Evolutionary conservation across 2,797 vertebrate species (phyloP).

Genomic region (Phoebastria nigripes): DNA sequence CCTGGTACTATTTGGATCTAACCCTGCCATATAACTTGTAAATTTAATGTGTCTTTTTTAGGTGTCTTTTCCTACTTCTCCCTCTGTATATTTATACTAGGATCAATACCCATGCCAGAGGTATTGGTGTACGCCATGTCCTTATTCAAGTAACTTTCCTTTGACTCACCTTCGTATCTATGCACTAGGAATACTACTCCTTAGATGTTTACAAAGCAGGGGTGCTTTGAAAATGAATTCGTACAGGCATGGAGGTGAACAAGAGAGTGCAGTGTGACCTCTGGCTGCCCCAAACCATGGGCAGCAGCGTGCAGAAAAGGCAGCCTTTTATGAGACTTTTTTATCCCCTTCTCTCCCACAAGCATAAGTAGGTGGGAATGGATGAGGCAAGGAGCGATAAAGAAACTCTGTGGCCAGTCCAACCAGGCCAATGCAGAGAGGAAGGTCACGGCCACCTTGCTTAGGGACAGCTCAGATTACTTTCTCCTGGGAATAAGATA

Average conservation of each 20-base stretch:
- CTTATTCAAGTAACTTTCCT: slow-evolving; percentile 4
- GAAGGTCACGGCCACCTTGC: slow-evolving; percentile 13
- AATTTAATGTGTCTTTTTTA: not conserved
- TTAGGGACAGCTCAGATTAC: not conserved
- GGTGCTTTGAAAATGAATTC: slow-evolving; percentile 40
- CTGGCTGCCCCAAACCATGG: not conserved
- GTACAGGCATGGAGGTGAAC: not conserved
- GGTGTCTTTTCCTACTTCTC: not conserved
- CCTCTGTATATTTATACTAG: not conserved
- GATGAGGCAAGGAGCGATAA: not conserved
- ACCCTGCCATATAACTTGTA: not conserved
- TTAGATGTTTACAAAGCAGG: slow-evolving; percentile 32
- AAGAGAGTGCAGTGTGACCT: not conserved
- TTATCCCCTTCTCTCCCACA: not conserved
- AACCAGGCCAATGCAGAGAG: not conserved
- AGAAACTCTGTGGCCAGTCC: not conserved
- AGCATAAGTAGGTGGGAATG: slow-evolving; percentile 26
- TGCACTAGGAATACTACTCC: not conserved
- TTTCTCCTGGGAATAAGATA: not conserved
- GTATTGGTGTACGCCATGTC: not conserved
- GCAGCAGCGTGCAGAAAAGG: slow-evolving; percentile 17
- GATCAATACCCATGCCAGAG: not conserved
- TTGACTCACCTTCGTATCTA: not conserved
- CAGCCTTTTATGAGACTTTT: not conserved
- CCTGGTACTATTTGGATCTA: not conserved